These are phyloP conservation scores for Sarcophaga caerulescens DNA, from an alignment of 2,888 invertebrate species.

Conservation along the genomic window DNA sequence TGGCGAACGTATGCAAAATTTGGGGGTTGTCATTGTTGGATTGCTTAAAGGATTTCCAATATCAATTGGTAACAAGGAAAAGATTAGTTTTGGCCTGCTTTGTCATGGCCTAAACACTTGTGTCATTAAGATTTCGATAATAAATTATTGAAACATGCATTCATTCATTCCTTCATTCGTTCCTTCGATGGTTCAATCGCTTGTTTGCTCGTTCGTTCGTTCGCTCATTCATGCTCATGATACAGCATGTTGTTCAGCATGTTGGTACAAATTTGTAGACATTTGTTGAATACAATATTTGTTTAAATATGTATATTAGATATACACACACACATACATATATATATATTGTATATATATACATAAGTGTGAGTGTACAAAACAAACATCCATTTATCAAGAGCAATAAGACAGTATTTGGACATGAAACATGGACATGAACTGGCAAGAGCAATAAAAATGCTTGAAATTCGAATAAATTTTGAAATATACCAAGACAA, in stretches of 20 bases:
- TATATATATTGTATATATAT: background rate
- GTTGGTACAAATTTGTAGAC: constrained; percentile 2
- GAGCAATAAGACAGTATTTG: no score
- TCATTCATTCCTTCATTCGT: background rate
- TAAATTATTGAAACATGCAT: constrained; percentile 48
- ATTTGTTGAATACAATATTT: background rate
- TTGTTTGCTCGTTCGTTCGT: no score
- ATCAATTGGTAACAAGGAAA: constrained; percentile 35
- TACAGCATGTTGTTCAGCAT: constrained; percentile 30
- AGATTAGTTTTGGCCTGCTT: constrained; percentile 15
- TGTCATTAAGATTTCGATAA: constrained; percentile 60
- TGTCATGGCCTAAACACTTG: constrained; percentile 56
- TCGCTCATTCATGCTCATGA: constrained; percentile 15
- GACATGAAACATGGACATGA: no score
- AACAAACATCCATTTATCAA: no score
- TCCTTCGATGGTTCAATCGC: no score
- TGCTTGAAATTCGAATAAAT: no score
- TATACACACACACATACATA: background rate
- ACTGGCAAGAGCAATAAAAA: no score
- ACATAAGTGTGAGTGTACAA: no score
- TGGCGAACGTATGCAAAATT: background rate
- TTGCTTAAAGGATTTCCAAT: constrained; percentile 26
- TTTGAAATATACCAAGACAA: no score
- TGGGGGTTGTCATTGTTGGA: background rate
- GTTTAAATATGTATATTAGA: no score